Conservation (phyloP, 2,888 invertebrate species). For the Conchocele bisecta region DNA sequence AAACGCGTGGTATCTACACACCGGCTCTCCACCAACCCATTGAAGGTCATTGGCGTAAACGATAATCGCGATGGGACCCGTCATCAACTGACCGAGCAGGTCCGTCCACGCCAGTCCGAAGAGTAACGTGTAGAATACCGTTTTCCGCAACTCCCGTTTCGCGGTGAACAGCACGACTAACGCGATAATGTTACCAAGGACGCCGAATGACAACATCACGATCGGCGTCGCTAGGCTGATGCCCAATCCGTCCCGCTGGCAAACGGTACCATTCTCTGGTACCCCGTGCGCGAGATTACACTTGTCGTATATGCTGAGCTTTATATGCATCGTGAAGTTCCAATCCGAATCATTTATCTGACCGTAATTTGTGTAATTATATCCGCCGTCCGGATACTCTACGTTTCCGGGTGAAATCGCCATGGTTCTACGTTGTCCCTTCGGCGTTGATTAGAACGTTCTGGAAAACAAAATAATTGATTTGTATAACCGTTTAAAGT, state of each 20-base stretch:
- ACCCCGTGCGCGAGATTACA: constrained; percentile 41
- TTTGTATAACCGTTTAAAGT: too few species aligned
- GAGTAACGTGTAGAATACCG: constrained; percentile 80
- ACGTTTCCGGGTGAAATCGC: too few species aligned
- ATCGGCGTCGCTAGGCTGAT: constrained; percentile 73
- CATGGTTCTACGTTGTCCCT: too few species aligned
- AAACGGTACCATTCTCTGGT: constrained; percentile 41
- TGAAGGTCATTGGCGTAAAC: constrained; percentile 76
- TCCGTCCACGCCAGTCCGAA: constrained; percentile 81
- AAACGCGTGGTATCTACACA: constrained; percentile 82
- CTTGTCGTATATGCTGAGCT: constrained; percentile 16
- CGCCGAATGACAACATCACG: constrained; percentile 70
- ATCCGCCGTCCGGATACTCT: too few species aligned
- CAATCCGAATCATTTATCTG: neutral
- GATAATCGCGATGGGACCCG: constrained; percentile 75
- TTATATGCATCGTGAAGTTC: constrained; percentile 2
- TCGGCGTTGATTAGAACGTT: too few species aligned
- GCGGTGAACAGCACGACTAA: constrained; percentile 78
- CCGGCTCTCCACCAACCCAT: constrained; percentile 78
- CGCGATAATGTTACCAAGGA: constrained; percentile 81
- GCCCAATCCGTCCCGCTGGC: constrained; percentile 60
- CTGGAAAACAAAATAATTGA: too few species aligned
- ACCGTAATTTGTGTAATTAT: too few species aligned
- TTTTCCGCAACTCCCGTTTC: constrained; percentile 72
- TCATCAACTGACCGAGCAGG: constrained; percentile 80